Percentiles rank a stretch among this genome's conserved stretches.
phyloP scores from a whole-genome alignment of 2,888 invertebrate genomes.

The Auanema freiburgensis region DNA sequence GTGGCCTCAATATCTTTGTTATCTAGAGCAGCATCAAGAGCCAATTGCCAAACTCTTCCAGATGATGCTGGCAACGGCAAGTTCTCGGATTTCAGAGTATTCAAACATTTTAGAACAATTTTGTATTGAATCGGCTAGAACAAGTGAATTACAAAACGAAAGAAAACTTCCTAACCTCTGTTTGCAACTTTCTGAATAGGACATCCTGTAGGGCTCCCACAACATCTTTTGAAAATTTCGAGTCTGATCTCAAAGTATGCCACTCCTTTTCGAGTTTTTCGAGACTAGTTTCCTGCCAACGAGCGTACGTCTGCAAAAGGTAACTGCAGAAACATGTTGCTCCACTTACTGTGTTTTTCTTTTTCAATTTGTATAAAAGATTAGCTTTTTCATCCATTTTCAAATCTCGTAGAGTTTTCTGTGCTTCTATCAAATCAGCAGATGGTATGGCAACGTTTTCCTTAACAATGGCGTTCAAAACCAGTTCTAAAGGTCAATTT shows the following conservation, averaged over 20 bases:
- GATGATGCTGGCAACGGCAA: too few relatives aligned
- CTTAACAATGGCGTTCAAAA: not conserved
- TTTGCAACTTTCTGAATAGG: slow-evolving; percentile 4
- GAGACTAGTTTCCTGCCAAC: slow-evolving; percentile 10
- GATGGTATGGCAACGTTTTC: slow-evolving; percentile 1
- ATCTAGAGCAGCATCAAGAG: slow-evolving; percentile 6
- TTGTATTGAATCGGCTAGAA: not conserved
- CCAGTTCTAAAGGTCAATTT: too few relatives aligned
- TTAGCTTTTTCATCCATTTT: slow-evolving; percentile 7
- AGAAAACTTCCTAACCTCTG: not conserved
- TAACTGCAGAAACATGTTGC: not conserved
- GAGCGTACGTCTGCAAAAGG: not conserved
- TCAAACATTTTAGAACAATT: not conserved
- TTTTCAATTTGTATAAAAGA: slow-evolving; percentile 10
- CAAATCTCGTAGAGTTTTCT: slow-evolving; percentile 4
- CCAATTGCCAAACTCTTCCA: slow-evolving; percentile 9
- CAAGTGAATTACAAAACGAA: not conserved
- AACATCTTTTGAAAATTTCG: not conserved
- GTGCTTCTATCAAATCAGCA: slow-evolving; percentile 6
- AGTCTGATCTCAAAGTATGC: not conserved
- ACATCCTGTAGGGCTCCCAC: slow-evolving; percentile 5
- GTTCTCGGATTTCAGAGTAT: too few relatives aligned
- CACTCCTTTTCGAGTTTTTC: slow-evolving; percentile 9
- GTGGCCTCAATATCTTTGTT: slow-evolving; percentile 3
- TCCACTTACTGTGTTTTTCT: slow-evolving; percentile 3